Evolutionary conservation across 1,140 invertebrate genomes (phyloP).

Genomic region (Drosophila azteca): DNA sequence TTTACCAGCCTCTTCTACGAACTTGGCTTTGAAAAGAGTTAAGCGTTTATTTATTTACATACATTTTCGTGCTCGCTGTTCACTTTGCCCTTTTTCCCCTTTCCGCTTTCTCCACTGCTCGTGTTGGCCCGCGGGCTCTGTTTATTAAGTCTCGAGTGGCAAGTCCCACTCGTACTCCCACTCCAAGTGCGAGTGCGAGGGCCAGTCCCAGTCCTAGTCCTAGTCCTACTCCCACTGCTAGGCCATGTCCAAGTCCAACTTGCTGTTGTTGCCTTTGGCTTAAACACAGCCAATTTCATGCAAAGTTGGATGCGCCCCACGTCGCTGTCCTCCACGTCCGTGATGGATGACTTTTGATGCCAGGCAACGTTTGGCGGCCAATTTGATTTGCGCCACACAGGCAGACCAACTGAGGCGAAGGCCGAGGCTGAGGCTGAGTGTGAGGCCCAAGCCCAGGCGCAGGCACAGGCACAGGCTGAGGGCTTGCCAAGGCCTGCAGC

Average conservation of each 20-base stretch:
- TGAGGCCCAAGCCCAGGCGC: neutral
- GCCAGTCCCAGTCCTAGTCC: constrained; percentile 3
- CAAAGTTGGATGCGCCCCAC: constrained; percentile 67
- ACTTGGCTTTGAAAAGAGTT: constrained; percentile 79
- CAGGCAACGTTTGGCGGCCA: constrained; percentile 66
- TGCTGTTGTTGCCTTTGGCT: constrained; percentile 32
- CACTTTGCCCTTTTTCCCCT: constrained; percentile 26
- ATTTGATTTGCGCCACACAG: constrained; percentile 67
- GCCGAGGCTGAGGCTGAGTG: neutral
- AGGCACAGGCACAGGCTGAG: constrained; percentile 1
- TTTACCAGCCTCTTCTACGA: constrained; percentile 28
- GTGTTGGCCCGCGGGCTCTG: constrained; percentile 53
- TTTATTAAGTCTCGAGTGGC: constrained; percentile 80
- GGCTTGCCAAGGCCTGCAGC: constrained; percentile 44
- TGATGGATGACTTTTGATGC: constrained; percentile 78
- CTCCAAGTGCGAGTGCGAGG: constrained; percentile 10
- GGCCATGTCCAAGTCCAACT: constrained; percentile 14
- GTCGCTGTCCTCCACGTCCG: constrained; percentile 47
- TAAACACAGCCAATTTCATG: constrained; percentile 75
- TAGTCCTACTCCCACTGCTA: constrained; percentile 18
- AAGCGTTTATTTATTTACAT: constrained; percentile 81
- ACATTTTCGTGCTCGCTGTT: constrained; percentile 43
- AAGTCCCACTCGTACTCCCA: neutral
- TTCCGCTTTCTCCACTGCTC: constrained; percentile 9
- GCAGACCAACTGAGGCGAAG: neutral